Evolutionary conservation across 2,888 invertebrate genomes (phyloP).

Genomic region (Clivina fossor): DNA sequence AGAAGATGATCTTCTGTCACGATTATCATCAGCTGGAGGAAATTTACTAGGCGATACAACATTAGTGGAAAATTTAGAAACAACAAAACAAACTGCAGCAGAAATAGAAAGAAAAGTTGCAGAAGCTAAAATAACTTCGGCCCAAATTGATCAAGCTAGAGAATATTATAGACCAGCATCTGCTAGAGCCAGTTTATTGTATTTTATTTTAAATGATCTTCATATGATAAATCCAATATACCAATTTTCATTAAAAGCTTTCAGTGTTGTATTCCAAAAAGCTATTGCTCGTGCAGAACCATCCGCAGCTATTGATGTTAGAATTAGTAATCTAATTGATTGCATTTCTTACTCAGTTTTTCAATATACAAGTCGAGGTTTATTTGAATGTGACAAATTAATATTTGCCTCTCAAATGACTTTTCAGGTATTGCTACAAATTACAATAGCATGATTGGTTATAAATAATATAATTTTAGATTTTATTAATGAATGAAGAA

Average conservation of each 20-base stretch:
- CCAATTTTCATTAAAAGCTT: conserved; percentile 94
- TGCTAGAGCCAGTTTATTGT: conserved; percentile 87
- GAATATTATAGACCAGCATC: conserved; percentile 88
- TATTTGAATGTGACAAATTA: conserved; percentile 95
- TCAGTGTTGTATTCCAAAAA: conserved; percentile 96
- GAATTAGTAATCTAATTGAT: conserved; percentile 89
- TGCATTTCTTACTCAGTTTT: conserved; percentile 94
- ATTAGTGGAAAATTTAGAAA: conserved; percentile 93
- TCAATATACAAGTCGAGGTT: conserved; percentile 89
- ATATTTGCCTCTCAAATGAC: conserved; percentile 97
- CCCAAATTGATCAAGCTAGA: conserved; percentile 89
- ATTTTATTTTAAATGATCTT: conserved; percentile 93
- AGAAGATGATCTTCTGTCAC: conserved; percentile 89
- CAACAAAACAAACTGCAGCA: conserved; percentile 92
- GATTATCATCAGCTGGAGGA: conserved; percentile 88
- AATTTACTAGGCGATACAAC: conserved; percentile 94
- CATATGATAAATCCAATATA: conserved; percentile 97
- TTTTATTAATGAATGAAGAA: conserved; percentile 84
- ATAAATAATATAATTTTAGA: conserved; percentile 56
- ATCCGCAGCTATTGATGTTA: conserved; percentile 71
- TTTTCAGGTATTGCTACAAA: conserved; percentile 68
- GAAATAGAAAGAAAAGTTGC: conserved; percentile 92
- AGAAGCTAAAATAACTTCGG: conserved; percentile 90
- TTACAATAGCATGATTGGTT: not conserved
- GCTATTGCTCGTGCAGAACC: conserved; percentile 88